Evolutionary conservation across 2,797 vertebrate genomes (phyloP).

Genomic region (Halcyon smyrnensis): DNA sequence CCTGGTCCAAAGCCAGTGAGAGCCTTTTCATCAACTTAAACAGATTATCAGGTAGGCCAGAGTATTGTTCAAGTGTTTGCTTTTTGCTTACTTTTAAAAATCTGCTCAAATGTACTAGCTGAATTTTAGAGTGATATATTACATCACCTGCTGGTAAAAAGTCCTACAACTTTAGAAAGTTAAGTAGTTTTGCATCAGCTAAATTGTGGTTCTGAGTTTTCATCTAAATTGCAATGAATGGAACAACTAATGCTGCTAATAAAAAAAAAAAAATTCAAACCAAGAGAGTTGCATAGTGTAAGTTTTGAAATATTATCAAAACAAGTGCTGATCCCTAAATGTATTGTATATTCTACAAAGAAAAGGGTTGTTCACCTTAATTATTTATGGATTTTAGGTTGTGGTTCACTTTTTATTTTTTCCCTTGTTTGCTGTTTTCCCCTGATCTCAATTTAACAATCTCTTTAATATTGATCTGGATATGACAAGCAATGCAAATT

Average conservation of each 20-base stretch:
- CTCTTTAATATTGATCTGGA: constrained; percentile 42
- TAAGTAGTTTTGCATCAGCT: neutral
- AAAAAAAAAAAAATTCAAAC: neutral
- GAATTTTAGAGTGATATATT: neutral
- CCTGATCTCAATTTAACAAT: constrained; percentile 22
- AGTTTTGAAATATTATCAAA: neutral
- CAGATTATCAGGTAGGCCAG: neutral
- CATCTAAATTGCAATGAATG: neutral
- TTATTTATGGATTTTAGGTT: constrained; percentile 42
- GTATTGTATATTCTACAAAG: neutral
- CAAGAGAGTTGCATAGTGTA: neutral
- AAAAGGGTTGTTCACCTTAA: neutral
- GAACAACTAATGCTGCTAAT: neutral
- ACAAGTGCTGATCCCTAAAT: neutral
- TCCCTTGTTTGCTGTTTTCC: neutral
- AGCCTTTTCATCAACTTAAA: neutral
- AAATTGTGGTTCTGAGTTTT: neutral
- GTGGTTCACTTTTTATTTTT: constrained; percentile 7
- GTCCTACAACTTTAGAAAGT: neutral
- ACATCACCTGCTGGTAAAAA: neutral
- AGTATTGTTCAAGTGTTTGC: neutral
- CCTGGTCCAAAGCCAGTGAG: neutral
- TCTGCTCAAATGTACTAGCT: neutral
- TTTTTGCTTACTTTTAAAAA: neutral
- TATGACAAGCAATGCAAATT: constrained; percentile 18